Percentiles rank a stretch among this genome's conserved stretches.
These are phyloP conservation scores for Pogonomyrmex barbatus DNA, from an alignment of 1,140 invertebrate species.

Conservation along the genomic window DNA sequence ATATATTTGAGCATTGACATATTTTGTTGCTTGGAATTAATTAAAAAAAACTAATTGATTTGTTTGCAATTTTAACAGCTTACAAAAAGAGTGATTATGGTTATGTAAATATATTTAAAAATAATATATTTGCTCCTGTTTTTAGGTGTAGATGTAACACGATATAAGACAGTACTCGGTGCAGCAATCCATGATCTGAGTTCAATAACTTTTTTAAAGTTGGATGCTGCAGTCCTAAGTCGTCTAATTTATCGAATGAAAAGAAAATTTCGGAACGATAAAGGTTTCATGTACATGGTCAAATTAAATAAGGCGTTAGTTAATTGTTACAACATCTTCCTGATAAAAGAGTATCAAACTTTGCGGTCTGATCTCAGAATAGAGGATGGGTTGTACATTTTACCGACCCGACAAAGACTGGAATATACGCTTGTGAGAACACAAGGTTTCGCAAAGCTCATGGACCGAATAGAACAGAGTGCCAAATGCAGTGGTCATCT, in stretches of 20 bases:
- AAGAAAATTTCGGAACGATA: constrained; percentile 88
- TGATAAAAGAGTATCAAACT: constrained; percentile 80
- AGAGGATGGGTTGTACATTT: constrained; percentile 75
- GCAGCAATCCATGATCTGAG: constrained; percentile 83
- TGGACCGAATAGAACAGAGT: constrained; percentile 85
- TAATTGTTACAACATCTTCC: constrained; percentile 85
- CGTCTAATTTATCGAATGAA: constrained; percentile 88
- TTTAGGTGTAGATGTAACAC: constrained; percentile 72
- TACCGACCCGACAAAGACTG: constrained; percentile 88
- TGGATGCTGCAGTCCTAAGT: constrained; percentile 87
- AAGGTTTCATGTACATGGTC: constrained; percentile 87
- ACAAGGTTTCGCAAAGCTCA: constrained; percentile 87
- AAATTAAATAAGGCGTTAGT: constrained; percentile 87
- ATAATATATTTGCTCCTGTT: constrained; percentile 31
- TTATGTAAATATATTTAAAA: not conserved
- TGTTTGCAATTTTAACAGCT: not conserved
- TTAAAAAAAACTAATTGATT: not conserved
- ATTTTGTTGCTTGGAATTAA: not conserved
- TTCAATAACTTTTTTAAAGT: constrained; percentile 85
- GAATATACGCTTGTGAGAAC: constrained; percentile 87
- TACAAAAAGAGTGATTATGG: not conserved
- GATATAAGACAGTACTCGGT: constrained; percentile 68
- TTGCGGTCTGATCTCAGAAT: constrained; percentile 83
- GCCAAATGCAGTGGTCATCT: constrained; percentile 85
- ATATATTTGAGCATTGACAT: not conserved